phyloP scores from a whole-genome alignment of 2,888 invertebrate genomes.

The Caenorhabditis uteleia region DNA sequence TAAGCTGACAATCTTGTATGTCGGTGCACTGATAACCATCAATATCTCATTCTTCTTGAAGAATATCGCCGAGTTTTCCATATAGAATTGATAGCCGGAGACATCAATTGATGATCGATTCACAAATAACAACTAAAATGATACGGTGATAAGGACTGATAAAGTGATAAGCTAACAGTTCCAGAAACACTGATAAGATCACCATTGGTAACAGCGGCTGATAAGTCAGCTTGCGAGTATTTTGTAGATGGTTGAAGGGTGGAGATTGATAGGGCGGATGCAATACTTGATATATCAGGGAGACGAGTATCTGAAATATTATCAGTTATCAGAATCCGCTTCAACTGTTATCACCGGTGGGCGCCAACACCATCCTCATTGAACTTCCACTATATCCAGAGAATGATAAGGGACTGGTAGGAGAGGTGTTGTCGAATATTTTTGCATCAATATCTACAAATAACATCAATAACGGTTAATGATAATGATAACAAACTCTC shows the following conservation, averaged over 20 bases:
- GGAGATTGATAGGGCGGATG: slow-evolving; percentile 19
- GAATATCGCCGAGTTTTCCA: slow-evolving; percentile 10
- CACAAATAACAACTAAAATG: slow-evolving; percentile 16
- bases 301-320: slow-evolving; percentile 9
- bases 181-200: neutral
- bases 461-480: neutral
- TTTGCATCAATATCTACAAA: slow-evolving; percentile 25
- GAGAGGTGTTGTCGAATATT: slow-evolving; percentile 10
- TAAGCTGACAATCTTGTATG: slow-evolving; percentile 15
- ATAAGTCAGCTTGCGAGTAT: neutral
- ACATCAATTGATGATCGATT: slow-evolving; percentile 28
- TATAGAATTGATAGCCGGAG: slow-evolving; percentile 15
- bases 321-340: neutral
- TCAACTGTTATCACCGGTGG: neutral
- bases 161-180: neutral
- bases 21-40: slow-evolving; percentile 21
- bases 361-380: slow-evolving; percentile 23
- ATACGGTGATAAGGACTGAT: too few relatives aligned
- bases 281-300: slow-evolving; percentile 20
- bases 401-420: slow-evolving; percentile 11
- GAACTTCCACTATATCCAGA: slow-evolving; percentile 4
- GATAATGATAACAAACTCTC: slow-evolving; percentile 18
- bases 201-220: neutral
- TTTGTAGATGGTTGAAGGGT: slow-evolving; percentile 19
- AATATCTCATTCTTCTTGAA: slow-evolving; percentile 2